These are phyloP conservation scores for Troilus luridus DNA, from an alignment of 2,888 invertebrate species.

Conservation along the genomic window DNA sequence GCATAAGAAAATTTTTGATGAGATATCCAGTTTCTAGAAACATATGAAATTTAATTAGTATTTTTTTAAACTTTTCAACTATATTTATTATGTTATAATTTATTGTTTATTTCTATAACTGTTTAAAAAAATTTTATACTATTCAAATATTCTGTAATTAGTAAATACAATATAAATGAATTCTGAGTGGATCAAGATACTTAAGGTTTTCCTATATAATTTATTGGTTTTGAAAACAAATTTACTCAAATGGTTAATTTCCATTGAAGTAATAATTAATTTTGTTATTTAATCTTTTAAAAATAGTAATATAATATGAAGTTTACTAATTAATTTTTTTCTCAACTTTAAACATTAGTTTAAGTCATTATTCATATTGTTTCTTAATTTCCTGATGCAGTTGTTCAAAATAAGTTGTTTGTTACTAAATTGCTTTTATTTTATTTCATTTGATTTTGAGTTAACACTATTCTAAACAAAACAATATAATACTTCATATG, in stretches of 20 bases:
- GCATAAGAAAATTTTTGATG: neutral
- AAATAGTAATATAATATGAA: neutral
- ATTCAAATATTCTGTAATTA: neutral
- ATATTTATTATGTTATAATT: neutral
- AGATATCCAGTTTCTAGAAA: neutral
- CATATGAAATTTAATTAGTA: neutral
- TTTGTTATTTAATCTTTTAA: neutral
- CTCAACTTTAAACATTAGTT: too few species aligned
- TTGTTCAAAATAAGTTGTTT: too few species aligned
- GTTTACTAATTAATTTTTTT: neutral
- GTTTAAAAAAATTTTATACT: neutral
- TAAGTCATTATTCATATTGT: too few species aligned
- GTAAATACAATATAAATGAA: neutral
- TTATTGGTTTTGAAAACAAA: neutral
- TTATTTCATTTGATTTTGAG: neutral
- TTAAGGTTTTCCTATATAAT: neutral
- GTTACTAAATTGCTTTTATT: too few species aligned
- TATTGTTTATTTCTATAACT: neutral
- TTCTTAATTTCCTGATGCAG: too few species aligned
- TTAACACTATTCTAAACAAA: neutral
- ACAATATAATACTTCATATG: neutral
- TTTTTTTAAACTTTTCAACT: neutral
- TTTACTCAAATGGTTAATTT: neutral
- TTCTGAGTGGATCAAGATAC: neutral
- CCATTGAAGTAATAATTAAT: neutral